Evolutionary conservation across 2,888 invertebrate genomes (phyloP), one percentile per base, ranked within the genome.

Genomic region (Abrostola triplasia): DNA sequence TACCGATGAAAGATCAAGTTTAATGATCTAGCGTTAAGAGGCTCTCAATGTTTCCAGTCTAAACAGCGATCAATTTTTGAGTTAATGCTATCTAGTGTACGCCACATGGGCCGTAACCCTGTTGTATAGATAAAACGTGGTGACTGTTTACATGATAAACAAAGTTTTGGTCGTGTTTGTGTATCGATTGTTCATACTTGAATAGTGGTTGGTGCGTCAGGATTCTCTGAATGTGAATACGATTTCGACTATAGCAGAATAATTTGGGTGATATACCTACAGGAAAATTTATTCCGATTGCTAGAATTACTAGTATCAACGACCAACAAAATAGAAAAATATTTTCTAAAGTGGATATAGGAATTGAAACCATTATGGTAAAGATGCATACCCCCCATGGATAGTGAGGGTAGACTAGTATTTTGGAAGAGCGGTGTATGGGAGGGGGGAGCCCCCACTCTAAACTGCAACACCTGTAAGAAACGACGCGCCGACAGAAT

Each of bases 361-460:
- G 60, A 38, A 12, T 7, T 72, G 40, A 47, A 77, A 76, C 70
- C 59, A 64, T 83, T 65, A 66, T 70, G 77, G 73, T 80, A 77
- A 82, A 70, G 56, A 88, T 89, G 86, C 70, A 58, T 70, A 63
- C 78, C 65, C 81, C 84, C 82, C 73, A 94, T 94, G 94, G 94
- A 94, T 84, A 90, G 90, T 87, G 94, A 94, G 79, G 94, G 94
- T 62, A 87, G 92, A 44, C 83, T 94, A 65, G 88, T 93, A 72
- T 93, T 93, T 79, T 94, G 94, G 94, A 93, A 94, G 83, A 88
- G 90, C 42, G 94, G 94, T 56, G 83, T 94, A 69, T 93, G 93
- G 93, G 93, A 92, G 77, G 91, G 90, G 2, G 92, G 88, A 48
- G 92, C 93, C 13, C 94, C 93, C 56, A 92, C 94, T 68, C 84